Evolutionary conservation across 2,888 invertebrate genomes (phyloP).

Genomic region (Priapulus caudatus): DNA sequence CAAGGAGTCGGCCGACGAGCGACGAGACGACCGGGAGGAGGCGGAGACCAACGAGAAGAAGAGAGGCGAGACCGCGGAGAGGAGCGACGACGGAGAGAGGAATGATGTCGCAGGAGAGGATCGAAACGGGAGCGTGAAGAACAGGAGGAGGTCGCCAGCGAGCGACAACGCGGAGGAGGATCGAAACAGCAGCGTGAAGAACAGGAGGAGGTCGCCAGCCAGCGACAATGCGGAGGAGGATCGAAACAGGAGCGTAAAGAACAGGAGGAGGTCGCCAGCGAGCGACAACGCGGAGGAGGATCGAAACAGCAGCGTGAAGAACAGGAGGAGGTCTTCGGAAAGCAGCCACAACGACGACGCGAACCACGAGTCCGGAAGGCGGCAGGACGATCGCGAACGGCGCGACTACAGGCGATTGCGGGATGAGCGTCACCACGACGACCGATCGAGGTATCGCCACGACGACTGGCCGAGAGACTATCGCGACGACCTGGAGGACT

Average conservation of each 20-base stretch:
- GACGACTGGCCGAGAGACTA: too few relatives aligned
- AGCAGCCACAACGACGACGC: too few relatives aligned
- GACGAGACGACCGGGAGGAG: neutral
- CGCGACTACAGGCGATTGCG: too few relatives aligned
- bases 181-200: neutral
- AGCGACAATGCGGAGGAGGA: neutral
- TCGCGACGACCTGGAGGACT: conserved; percentile 13
- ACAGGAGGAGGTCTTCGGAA: too few relatives aligned
- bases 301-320: neutral
- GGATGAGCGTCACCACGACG: too few relatives aligned
- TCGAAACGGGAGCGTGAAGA: neutral
- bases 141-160: neutral
- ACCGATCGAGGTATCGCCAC: too few relatives aligned
- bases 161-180: neutral
- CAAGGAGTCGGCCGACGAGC: neutral
- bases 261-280: neutral
- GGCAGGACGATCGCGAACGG: too few relatives aligned
- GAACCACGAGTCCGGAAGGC: too few relatives aligned
- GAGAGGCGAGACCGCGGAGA: neutral
- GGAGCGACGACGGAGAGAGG: neutral
- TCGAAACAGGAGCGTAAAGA: neutral
- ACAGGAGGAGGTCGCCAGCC: neutral
- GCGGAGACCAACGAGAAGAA: neutral
- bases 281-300: neutral
- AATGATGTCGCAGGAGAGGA: neutral